Evolutionary conservation across 2,888 invertebrate genomes (phyloP).

Genomic region (Formica aserva): DNA sequence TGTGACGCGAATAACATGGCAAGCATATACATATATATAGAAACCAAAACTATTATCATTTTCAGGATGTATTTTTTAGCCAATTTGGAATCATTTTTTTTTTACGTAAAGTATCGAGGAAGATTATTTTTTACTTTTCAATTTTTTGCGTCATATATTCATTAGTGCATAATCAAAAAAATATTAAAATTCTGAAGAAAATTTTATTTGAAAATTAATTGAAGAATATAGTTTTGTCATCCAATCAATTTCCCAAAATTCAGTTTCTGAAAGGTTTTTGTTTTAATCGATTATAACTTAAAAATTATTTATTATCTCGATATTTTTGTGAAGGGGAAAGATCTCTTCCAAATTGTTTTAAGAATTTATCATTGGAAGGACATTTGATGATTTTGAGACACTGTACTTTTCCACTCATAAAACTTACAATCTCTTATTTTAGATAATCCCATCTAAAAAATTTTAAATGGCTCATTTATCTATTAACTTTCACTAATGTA

Average conservation of each 20-base stretch:
- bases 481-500: background rate
- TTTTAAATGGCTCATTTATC: background rate
- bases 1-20: background rate
- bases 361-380: background rate
- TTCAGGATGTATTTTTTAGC: background rate
- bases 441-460: background rate
- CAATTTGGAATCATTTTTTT: background rate
- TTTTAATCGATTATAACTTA: background rate
- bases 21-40: background rate
- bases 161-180: background rate
- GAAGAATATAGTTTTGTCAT: background rate
- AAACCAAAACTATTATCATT: background rate
- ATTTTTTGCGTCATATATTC: too few relatives aligned
- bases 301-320: too few relatives aligned
- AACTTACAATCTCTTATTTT: background rate
- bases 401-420: background rate
- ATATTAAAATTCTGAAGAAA: background rate
- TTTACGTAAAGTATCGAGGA: background rate
- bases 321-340: background rate
- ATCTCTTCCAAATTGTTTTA: background rate
- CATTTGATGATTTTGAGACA: background rate
- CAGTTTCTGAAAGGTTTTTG: background rate
- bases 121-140: background rate
- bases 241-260: background rate
- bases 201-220: background rate